Percentiles rank a stretch among this genome's conserved stretches.
Evolutionary conservation across 2,113 vertebrate genomes (phyloP).

Genomic region (Saimiri boliviensis): DNA sequence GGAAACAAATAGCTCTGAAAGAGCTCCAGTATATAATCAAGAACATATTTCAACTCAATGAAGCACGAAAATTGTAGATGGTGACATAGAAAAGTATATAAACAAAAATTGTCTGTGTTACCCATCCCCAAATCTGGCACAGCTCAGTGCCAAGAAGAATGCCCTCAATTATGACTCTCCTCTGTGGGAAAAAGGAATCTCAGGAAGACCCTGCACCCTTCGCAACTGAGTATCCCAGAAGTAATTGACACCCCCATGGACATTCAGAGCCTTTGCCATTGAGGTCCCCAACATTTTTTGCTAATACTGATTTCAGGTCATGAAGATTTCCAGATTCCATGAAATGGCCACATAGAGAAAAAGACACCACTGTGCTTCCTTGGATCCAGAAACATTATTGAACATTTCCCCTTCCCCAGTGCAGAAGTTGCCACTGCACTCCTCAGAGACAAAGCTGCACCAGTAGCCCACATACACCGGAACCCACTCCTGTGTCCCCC

Average conservation of each 20-base stretch:
- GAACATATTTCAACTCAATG: no score
- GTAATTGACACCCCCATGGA: background rate
- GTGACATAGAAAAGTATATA: background rate
- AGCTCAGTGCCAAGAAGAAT: background rate
- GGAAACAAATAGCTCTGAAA: background rate
- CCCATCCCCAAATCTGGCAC: background rate
- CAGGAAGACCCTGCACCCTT: background rate
- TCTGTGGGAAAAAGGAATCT: background rate
- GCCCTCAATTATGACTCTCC: background rate
- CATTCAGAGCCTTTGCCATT: background rate
- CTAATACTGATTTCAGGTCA: background rate
- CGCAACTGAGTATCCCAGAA: background rate
- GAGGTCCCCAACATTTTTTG: background rate
- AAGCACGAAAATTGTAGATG: background rate
- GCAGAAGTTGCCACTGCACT: background rate
- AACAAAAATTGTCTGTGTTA: background rate
- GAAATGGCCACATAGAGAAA: background rate
- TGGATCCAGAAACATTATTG: background rate
- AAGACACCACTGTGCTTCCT: no score
- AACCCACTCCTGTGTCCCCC: background rate
- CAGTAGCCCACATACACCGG: background rate
- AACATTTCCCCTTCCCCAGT: no score
- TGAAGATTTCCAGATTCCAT: background rate
- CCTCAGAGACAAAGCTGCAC: no score
- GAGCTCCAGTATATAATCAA: background rate